Percentiles rank a stretch among this genome's conserved stretches.
Evolutionary conservation across 2,113 vertebrate species (phyloP).

Genomic region (Vanacampus margaritifer): DNA sequence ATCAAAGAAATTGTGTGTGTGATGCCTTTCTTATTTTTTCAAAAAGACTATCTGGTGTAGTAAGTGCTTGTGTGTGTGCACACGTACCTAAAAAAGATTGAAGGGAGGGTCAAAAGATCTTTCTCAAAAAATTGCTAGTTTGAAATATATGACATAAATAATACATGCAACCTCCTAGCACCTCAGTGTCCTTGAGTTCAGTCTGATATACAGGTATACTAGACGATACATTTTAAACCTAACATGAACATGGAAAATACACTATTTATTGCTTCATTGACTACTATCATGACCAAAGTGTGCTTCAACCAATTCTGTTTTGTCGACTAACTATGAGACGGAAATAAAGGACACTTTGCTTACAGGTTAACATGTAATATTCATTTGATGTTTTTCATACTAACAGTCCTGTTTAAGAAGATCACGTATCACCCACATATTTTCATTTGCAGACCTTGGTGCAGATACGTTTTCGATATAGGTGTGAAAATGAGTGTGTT

Average conservation of each 20-base stretch:
- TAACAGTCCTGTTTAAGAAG: no score
- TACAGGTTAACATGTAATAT: no score
- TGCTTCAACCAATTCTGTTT: neutral
- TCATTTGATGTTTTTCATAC: no score
- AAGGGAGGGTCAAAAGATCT: neutral
- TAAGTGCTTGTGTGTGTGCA: neutral
- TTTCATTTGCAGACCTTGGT: no score
- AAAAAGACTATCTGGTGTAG: neutral
- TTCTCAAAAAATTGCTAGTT: neutral
- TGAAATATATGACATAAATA: constrained; percentile 1
- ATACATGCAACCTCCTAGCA: neutral
- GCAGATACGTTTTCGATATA: no score
- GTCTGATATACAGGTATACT: neutral
- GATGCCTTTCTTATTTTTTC: no score
- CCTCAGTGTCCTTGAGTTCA: neutral
- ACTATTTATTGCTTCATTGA: neutral
- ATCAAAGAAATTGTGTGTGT: neutral
- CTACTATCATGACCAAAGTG: no score
- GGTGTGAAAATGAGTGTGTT: no score
- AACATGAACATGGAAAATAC: neutral
- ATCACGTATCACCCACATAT: no score
- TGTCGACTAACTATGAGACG: no score
- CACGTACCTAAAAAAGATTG: neutral
- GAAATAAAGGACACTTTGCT: neutral
- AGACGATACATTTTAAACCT: neutral